Evolutionary conservation across 2,888 invertebrate genomes (phyloP).

Genomic region (Latheticus oryzae): DNA sequence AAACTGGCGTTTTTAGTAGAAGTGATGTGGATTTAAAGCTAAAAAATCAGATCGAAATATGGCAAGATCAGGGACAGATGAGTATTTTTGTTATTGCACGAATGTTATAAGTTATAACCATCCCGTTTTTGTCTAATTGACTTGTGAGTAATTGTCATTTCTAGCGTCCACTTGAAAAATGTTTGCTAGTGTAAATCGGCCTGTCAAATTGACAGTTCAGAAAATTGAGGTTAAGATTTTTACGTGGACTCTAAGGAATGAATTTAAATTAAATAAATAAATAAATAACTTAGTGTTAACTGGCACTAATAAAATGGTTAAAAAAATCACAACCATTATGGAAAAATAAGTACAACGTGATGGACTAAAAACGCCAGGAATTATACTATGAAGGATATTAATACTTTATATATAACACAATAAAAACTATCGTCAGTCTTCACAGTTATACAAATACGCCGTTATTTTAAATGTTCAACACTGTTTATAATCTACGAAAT

Average conservation of each 20-base stretch:
- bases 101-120: too few species aligned
- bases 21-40: conserved; percentile 21
- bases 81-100: conserved; percentile 34
- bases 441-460: conserved; percentile 65
- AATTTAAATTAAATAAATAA: conserved; percentile 27
- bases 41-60: conserved; percentile 8
- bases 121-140: too few species aligned
- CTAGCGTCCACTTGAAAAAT: too few species aligned
- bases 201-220: too few species aligned
- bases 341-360: conserved; percentile 43
- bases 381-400: conserved; percentile 59
- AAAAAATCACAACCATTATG: conserved; percentile 22
- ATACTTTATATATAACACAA: conserved; percentile 64
- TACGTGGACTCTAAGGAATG: too few species aligned
- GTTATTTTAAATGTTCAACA: conserved; percentile 60
- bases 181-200: too few species aligned
- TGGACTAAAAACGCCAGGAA: conserved; percentile 59
- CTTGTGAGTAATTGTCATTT: too few species aligned
- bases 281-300: conserved; percentile 21
- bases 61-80: conserved; percentile 28
- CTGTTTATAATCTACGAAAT: conserved; percentile 63
- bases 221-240: too few species aligned
- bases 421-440: conserved; percentile 66
- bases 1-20: conserved; percentile 56
- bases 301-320: conserved; percentile 19